A percentile compares a stretch with the other conserved stretches of the same genome.
Evolutionary conservation across 2,113 vertebrate genomes (phyloP).

Genomic region (Heterochromis multidens): DNA sequence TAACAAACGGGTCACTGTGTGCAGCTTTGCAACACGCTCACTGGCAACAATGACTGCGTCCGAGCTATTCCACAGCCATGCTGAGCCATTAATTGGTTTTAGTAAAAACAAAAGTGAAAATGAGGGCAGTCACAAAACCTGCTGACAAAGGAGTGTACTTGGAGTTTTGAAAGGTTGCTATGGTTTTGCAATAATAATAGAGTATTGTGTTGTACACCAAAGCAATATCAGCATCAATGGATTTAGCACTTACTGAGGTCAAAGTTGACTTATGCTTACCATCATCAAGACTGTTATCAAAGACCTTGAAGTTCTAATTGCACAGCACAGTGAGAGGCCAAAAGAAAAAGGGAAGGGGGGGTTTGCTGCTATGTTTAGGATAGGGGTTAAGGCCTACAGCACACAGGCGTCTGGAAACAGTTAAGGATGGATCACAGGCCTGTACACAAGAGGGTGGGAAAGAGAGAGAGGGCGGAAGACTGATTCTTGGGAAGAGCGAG

Average conservation of each 20-base stretch:
- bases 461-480: slow-evolving; percentile 70
- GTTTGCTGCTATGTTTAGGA: slow-evolving; percentile 65
- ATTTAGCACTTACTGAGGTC: slow-evolving; percentile 5
- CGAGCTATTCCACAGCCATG: slow-evolving; percentile 35
- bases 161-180: slow-evolving; percentile 8
- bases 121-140: slow-evolving; percentile 14
- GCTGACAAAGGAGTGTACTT: slow-evolving; percentile 10
- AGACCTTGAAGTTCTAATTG: neutral
- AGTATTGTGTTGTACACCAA: slow-evolving; percentile 4
- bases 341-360: slow-evolving; percentile 8
- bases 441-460: slow-evolving; percentile 74
- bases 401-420: slow-evolving; percentile 76
- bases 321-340: slow-evolving; percentile 1
- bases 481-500: slow-evolving; percentile 61
- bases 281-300: neutral
- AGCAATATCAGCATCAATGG: neutral
- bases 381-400: slow-evolving; percentile 52
- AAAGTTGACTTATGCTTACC: slow-evolving; percentile 9
- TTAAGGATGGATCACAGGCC: slow-evolving; percentile 74
- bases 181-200: neutral
- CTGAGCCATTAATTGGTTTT: slow-evolving; percentile 63
- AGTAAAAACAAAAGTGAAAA: slow-evolving; percentile 64
- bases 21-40: slow-evolving; percentile 31
- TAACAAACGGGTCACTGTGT: slow-evolving; percentile 66
- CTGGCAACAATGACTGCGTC: slow-evolving; percentile 50